Evolutionary conservation across 2,888 invertebrate species (phyloP).

Genomic region (Drosophila tanythrix): DNA sequence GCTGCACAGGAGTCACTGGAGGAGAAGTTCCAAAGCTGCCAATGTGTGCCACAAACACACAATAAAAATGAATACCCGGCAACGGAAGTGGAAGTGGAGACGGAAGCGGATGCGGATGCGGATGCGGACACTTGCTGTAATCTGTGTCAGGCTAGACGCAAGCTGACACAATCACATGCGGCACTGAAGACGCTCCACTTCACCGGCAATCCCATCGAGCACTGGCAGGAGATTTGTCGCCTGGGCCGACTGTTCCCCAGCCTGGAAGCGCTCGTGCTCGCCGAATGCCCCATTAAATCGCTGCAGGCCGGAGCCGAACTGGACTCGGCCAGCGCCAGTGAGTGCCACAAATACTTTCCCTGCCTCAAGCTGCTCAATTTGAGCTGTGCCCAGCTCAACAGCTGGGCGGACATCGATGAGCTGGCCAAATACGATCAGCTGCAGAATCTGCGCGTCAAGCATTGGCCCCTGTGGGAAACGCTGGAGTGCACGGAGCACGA

Average conservation of each 20-base stretch:
- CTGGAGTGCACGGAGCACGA: constrained; percentile 95
- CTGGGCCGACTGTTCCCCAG: constrained; percentile 94
- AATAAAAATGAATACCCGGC: background rate
- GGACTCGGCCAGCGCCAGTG: constrained; percentile 69
- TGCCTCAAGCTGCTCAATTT: constrained; percentile 91
- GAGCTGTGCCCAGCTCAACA: constrained; percentile 92
- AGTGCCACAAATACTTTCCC: constrained; percentile 81
- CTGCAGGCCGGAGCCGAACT: constrained; percentile 85
- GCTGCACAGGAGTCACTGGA: constrained; percentile 58
- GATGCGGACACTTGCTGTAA: constrained; percentile 25
- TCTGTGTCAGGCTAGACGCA: constrained; percentile 44
- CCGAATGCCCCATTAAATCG: constrained; percentile 92
- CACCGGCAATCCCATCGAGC: constrained; percentile 93
- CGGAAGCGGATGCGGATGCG: constrained; percentile 12
- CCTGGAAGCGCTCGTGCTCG: constrained; percentile 93
- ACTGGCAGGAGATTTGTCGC: constrained; percentile 93
- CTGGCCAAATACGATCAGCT: constrained; percentile 93
- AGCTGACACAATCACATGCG: constrained; percentile 86
- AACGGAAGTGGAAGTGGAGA: background rate
- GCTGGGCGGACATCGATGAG: constrained; percentile 96
- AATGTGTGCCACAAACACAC: constrained; percentile 44
- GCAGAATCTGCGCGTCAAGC: constrained; percentile 91
- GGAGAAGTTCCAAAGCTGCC: constrained; percentile 32
- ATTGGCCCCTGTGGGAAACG: constrained; percentile 90
- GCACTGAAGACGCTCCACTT: constrained; percentile 93